Percentiles rank a stretch among this genome's conserved stretches.
These are phyloP conservation scores for Saxidomus purpurata DNA, from an alignment of 1,140 invertebrate species.

Conservation along the genomic window DNA sequence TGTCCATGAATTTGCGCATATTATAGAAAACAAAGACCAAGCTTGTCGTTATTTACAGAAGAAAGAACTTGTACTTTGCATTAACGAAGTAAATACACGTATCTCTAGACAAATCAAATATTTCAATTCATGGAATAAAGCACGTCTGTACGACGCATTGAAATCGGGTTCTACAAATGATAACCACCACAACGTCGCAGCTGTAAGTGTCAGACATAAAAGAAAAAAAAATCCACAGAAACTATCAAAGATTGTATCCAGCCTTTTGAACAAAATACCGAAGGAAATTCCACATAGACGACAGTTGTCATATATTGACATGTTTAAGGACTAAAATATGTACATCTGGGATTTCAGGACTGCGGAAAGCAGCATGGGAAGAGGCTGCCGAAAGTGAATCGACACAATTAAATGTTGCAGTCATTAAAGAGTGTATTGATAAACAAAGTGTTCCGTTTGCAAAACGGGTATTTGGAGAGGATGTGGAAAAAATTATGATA, in stretches of 20 bases:
- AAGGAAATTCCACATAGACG: too few species aligned
- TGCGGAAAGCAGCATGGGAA: too few species aligned
- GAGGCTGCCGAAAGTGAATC: too few species aligned
- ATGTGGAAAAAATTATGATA: too few species aligned
- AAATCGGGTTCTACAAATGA: neutral
- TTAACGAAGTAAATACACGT: neutral
- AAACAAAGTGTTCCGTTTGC: too few species aligned
- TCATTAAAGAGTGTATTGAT: too few species aligned
- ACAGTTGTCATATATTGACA: too few species aligned
- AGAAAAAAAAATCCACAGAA: slow-evolving; percentile 3
- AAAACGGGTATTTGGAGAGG: too few species aligned
- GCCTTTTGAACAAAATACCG: slow-evolving; percentile 18
- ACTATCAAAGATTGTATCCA: slow-evolving; percentile 12
- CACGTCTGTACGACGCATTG: neutral
- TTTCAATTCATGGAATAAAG: slow-evolving; percentile 12
- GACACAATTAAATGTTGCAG: too few species aligned
- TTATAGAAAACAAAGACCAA: neutral
- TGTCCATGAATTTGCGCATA: neutral
- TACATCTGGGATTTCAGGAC: too few species aligned
- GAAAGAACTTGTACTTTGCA: slow-evolving; percentile 3
- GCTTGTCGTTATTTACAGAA: slow-evolving; percentile 7
- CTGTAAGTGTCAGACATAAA: neutral
- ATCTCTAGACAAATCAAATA: neutral
- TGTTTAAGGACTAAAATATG: too few species aligned
- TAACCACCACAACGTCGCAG: neutral